Conservation (phyloP, 2,113 vertebrate species). For the Isurus oxyrinchus region DNA sequence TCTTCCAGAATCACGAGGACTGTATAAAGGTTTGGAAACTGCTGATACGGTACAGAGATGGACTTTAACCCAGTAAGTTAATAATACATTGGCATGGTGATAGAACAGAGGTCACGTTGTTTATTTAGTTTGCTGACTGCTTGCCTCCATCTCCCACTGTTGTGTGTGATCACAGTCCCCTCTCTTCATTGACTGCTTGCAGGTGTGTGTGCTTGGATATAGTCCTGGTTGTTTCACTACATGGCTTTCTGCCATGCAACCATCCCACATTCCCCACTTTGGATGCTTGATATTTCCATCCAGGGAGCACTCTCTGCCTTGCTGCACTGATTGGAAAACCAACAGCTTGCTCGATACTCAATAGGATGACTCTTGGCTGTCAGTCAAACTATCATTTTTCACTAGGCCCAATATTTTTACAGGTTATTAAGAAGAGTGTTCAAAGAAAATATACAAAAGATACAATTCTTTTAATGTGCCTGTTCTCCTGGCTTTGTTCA, state of each 20-base stretch:
- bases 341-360: no score
- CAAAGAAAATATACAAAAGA: neutral
- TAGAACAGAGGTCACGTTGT: neutral
- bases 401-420: neutral
- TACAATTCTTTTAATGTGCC: neutral
- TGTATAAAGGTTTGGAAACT: neutral
- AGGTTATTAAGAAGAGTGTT: neutral
- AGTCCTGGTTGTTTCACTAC: neutral
- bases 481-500: neutral
- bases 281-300: no score
- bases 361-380: neutral
- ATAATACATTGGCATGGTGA: neutral
- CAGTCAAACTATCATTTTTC: neutral
- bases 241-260: neutral
- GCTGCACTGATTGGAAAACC: neutral
- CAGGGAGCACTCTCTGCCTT: neutral
- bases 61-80: neutral
- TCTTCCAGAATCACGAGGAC: neutral
- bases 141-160: neutral
- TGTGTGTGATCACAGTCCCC: neutral
- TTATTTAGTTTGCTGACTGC: neutral
- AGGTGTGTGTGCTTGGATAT: neutral
- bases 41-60: neutral
- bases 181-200: neutral
- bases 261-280: neutral